Base-by-base conservation (phyloP, 2,888 invertebrate species). In the Synanthedon formicaeformis region DNA sequence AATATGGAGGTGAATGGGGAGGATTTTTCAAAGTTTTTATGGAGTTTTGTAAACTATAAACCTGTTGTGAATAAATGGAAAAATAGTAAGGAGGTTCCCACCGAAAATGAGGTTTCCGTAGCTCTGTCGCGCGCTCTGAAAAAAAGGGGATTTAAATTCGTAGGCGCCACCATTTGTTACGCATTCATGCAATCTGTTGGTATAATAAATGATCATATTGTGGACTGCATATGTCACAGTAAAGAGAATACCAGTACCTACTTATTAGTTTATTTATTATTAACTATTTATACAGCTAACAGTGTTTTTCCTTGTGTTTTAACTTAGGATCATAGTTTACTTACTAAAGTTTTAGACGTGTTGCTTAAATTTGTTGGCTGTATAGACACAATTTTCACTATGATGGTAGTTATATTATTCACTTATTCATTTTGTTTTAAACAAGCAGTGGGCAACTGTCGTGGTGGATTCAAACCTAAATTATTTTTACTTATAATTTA, bases 181-280 rank as follows among this genome's bases (percentile, higher is more conserved):
- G 78, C 85, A 48, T 85, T 81, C 60, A 85, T 85, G 85, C 85
- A 86, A 68, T 84, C 85, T 45, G 78, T 83, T 71, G 86, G 86
- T 10, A 66, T 86, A 57, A 75, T 86, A 2, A 76, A 84, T 69
- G 85, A 85, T 57, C 86, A 86, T 59, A 55, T 75, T 48, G 48
- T 55, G 48, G 63, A 59, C 50, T 85, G 85, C 69, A 53, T 70
- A 50, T 66, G 61, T 59, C 56, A 54, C 41, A 56, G 10, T 49
- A 51, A 51, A 54, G 40, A 45, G 14, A 52, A 48, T 34, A 34
- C 34, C 34, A 34, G 34, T 34, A 34, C 34, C n/a, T n/a, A n/a
- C n/a, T n/a, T n/a, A n/a, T 34, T 34, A 10, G 10, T 10, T 34
- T 23, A 23, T 23, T 10, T 34, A 10, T 10, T 10, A 34, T 2